Conservation (phyloP, 30 jellyfish, hydroid and myxozoan genomes). For the Nemopilema nomurai region DNA sequence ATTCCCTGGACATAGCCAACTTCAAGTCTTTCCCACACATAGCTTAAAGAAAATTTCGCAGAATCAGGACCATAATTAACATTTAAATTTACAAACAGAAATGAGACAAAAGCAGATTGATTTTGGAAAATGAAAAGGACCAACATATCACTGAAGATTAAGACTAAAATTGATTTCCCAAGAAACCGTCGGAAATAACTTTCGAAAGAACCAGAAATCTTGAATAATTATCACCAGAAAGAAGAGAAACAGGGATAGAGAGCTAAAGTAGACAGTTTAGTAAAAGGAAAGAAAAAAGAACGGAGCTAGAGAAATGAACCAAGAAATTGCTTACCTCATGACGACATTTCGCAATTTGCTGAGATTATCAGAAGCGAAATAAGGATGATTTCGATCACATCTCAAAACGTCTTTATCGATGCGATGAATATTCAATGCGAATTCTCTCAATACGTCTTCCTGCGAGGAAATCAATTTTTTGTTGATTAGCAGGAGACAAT, state of each 20-base stretch:
- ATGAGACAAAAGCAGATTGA: too few relatives aligned
- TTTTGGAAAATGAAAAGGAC: too few relatives aligned
- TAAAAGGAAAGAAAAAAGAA: background rate
- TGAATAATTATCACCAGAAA: too few relatives aligned
- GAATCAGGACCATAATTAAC: background rate
- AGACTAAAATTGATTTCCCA: too few relatives aligned
- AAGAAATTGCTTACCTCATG: slow-evolving; percentile 70
- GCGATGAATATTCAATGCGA: slow-evolving; percentile 97
- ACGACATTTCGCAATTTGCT: slow-evolving; percentile 88
- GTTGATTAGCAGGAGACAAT: background rate
- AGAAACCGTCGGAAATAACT: too few relatives aligned
- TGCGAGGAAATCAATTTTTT: background rate
- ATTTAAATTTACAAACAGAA: too few relatives aligned
- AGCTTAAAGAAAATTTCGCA: slow-evolving; percentile 40
- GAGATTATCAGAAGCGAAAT: slow-evolving; percentile 77
- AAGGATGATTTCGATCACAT: slow-evolving; percentile 97
- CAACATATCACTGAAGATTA: too few relatives aligned
- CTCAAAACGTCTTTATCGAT: slow-evolving; percentile 97
- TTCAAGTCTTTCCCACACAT: slow-evolving; percentile 94
- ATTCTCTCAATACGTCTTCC: slow-evolving; percentile 93
- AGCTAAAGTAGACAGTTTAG: background rate
- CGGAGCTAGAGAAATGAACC: background rate
- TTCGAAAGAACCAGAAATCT: too few relatives aligned
- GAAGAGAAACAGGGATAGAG: too few relatives aligned
- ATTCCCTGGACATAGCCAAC: slow-evolving; percentile 98